A percentile compares a stretch with the other conserved stretches of the same genome.
phyloP scores from a whole-genome alignment of 2,888 invertebrate species.

The Tiliacea aurago region DNA sequence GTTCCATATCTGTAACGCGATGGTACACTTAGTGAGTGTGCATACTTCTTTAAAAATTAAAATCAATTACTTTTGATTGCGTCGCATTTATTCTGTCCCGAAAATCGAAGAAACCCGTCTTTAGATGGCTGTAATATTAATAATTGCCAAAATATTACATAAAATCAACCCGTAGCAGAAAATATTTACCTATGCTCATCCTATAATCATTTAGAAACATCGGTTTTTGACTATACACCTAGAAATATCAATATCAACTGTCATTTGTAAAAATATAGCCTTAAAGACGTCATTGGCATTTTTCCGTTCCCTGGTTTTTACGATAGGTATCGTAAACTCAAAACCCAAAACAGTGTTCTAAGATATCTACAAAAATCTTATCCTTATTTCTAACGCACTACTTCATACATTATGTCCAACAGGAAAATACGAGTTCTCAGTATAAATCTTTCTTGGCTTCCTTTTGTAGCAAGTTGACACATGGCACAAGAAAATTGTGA shows the following conservation, averaged over 20 bases:
- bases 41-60: slow-evolving; percentile 36
- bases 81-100: neutral
- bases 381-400: slow-evolving; percentile 31
- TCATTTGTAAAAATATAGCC: slow-evolving; percentile 3
- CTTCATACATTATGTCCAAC: slow-evolving; percentile 32
- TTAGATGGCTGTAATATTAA: neutral
- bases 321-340: neutral
- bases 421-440: slow-evolving; percentile 53
- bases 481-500: slow-evolving; percentile 36
- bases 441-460: slow-evolving; percentile 38
- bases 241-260: neutral
- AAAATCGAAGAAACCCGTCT: neutral
- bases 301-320: slow-evolving; percentile 7
- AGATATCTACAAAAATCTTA: slow-evolving; percentile 39
- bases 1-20: slow-evolving; percentile 61
- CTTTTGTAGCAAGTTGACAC: slow-evolving; percentile 27
- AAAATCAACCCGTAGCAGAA: neutral
- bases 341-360: slow-evolving; percentile 16
- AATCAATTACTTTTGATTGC: slow-evolving; percentile 36
- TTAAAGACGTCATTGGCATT: neutral
- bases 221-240: neutral
- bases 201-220: neutral
- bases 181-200: neutral
- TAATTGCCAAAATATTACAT: neutral
- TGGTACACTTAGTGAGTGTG: slow-evolving; percentile 54